Conservation (phyloP, 2,797 vertebrate genomes). For the Rhinogobio ventralis region DNA sequence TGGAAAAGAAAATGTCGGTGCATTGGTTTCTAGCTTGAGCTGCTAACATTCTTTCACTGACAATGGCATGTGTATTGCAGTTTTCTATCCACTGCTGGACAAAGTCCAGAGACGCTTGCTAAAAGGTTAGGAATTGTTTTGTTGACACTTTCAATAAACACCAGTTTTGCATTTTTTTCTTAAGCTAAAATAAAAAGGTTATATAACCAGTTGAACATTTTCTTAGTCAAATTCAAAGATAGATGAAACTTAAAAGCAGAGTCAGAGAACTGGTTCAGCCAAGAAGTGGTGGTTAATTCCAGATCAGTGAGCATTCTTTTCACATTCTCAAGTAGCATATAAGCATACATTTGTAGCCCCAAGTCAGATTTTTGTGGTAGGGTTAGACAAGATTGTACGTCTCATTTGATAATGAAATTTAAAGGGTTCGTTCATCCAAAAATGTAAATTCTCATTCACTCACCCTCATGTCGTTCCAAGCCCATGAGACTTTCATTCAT, state of each 20-base stretch:
- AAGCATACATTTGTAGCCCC: neutral
- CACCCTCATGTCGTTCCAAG: neutral
- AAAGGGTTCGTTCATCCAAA: neutral
- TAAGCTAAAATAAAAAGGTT: neutral
- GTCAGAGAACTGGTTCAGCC: neutral
- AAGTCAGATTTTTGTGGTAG: neutral
- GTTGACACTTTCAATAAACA: slow-evolving; percentile 4
- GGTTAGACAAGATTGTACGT: neutral
- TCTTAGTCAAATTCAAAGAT: neutral
- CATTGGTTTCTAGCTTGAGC: neutral
- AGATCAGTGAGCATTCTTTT: slow-evolving; percentile 1
- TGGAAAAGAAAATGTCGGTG: neutral
- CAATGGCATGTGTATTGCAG: neutral
- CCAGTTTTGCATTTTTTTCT: neutral
- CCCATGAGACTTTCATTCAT: neutral
- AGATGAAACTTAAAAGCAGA: neutral
- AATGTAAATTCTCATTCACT: neutral
- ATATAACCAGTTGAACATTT: neutral
- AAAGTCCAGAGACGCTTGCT: neutral
- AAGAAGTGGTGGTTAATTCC: neutral
- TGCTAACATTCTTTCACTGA: slow-evolving; percentile 11
- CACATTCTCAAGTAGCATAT: neutral
- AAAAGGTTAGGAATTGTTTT: neutral
- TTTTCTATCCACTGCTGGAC: neutral
- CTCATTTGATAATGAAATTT: neutral